Evolutionary conservation across 2,797 vertebrate species (phyloP).

Genomic region (Rhinogobio ventralis): DNA sequence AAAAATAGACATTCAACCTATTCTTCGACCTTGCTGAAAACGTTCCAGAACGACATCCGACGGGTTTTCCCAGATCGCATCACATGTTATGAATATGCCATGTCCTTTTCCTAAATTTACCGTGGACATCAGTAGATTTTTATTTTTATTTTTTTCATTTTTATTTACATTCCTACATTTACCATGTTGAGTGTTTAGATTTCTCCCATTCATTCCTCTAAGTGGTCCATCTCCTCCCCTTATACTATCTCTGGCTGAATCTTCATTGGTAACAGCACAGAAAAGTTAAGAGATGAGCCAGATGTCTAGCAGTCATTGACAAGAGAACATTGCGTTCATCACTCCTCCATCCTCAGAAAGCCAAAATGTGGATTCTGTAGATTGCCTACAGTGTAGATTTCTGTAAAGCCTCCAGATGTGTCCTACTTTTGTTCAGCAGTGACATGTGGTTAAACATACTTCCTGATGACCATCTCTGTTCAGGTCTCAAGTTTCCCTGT

Average conservation of each 20-base stretch:
- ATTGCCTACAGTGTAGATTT: too few species aligned
- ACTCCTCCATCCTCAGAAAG: slow-evolving; percentile 63
- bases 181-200: neutral
- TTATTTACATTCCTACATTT: neutral
- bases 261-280: neutral
- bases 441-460: slow-evolving; percentile 37
- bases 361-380: slow-evolving; percentile 43
- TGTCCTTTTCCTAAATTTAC: neutral
- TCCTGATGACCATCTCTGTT: slow-evolving; percentile 36
- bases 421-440: slow-evolving; percentile 41
- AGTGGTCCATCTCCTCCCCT: neutral
- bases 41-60: too few species aligned
- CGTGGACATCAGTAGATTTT: neutral
- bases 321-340: slow-evolving; percentile 20
- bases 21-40: too few species aligned
- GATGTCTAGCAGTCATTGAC: slow-evolving; percentile 14
- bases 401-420: slow-evolving; percentile 39
- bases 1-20: too few species aligned
- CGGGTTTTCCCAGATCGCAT: too few species aligned
- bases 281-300: slow-evolving; percentile 15
- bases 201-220: neutral
- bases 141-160: neutral
- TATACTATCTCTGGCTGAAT: slow-evolving; percentile 15
- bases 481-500: slow-evolving; percentile 31
- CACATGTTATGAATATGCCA: neutral